Base-by-base conservation (phyloP, 2,113 vertebrate genomes). In the Hippocampus guttulatus region DNA sequence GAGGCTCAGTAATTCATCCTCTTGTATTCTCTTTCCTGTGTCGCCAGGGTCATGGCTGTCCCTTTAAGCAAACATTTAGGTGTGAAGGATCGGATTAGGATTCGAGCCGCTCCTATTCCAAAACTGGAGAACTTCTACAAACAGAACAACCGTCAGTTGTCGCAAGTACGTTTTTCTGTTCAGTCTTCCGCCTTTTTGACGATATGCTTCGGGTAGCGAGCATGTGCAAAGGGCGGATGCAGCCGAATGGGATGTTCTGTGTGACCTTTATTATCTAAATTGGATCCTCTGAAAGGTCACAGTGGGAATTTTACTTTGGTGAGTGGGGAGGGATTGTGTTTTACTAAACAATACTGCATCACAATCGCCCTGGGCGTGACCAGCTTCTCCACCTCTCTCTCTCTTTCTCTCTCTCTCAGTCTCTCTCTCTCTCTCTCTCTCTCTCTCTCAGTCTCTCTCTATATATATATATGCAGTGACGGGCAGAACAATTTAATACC, bases 91-190 rank as follows among this genome's bases (percentile, higher is more conserved):
- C 91, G 84, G 70, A 58, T 91, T 60, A 57, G 87, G 70, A 78
- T 90, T 77, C 90, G 76, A 79, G 87, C 87, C 1, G 58, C 88
- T 5, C 85, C 90, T 2, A 80, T 91, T 52, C 90, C 90, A 0
- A 43, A 88, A 40, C 86, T 97, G 87, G 95, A 97, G 88, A 68
- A 69, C 0, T 94, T 95, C 86, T 97, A 95, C 58, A 76, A 69
- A 51, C 81, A 75, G 0, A 69, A 21, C 41, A 58, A 78, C 55
- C 92, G 84, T 55, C 88, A 89, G 27, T 93, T 94, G 9, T 76
- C 83, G 0, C 87, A 93, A 82, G 95, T 93, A 71, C 79, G 91
- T 89, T 66, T 47, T 54, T 21, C 5, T 41, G 2, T 38, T 52
- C 51, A 70, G 5, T n/a, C 20, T 60, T 74, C n/a, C 20, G 15